Base-by-base conservation (phyloP, 2,888 invertebrate species). In the Piscicola geometra region DNA sequence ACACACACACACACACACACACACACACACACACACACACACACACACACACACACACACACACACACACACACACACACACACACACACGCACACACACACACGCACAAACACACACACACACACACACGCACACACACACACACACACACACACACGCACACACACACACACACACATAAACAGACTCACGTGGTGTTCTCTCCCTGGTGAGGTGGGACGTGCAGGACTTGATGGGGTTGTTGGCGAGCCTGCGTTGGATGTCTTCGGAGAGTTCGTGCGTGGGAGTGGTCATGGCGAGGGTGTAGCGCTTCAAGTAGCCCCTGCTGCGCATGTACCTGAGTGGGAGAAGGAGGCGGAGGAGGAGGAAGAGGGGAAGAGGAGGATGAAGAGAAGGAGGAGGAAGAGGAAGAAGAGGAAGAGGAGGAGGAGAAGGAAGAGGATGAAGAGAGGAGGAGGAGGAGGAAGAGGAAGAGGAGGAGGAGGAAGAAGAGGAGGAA, bases 261-360 rank as follows among this genome's bases (percentile, higher is more conserved):
- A 85, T 76, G 68, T 84, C 88, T 81, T 92, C 85, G 47, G 84
- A 84, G 78, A 86, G 92, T 80, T 92, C 80, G 18, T 82, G 91
- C 0, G 91, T 89, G 77, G 76, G 69, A 21, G 77, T 77, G 0
- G 85, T 85, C 80, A 86, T 83, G 1, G 91, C 91, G 85, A 92
- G 89, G 0, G 92, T 92, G 83, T 93, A 92, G 0, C 92, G 87
- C 82, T 92, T 91, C 32, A 88, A 88, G 82, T 90, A 89, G 32
- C 92, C 92, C 25, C 92, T 88, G 64, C 88, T 90, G 84, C 90
- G 88, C 89, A 93, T 90, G 82, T 93, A 93, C 83, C 92, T 92
- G 60, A n/a, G n/a, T n/a, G n/a, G n/a, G n/a, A n/a, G n/a, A n/a
- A n/a, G n/a, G n/a, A n/a, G n/a, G n/a, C n/a, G n/a, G n/a, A n/a